Evolutionary conservation across 1,140 invertebrate genomes (phyloP).

Genomic region (Drosophila burlai): DNA sequence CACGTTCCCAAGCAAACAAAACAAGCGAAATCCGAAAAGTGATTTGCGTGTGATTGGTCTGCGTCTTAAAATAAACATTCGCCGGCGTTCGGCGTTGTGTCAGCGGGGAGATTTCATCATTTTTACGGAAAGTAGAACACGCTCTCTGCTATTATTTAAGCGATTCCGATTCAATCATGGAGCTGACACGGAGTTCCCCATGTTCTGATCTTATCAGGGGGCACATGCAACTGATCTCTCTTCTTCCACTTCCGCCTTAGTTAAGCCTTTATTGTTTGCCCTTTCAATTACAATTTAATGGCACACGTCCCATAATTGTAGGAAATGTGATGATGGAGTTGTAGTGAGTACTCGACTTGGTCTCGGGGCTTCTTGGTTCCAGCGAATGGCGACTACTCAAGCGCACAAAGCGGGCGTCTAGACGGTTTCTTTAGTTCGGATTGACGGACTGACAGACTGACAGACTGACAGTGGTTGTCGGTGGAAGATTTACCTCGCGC

Average conservation of each 20-base stretch:
- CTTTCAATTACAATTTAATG: slow-evolving; percentile 30
- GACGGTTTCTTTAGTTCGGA: slow-evolving; percentile 19
- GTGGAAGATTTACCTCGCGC: slow-evolving; percentile 46
- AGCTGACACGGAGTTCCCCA: slow-evolving; percentile 14
- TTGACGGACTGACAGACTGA: slow-evolving; percentile 48
- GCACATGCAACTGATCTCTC: slow-evolving; percentile 43
- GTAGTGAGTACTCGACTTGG: neutral
- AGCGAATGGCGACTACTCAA: slow-evolving; percentile 47
- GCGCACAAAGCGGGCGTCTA: slow-evolving; percentile 45
- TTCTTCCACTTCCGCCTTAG: slow-evolving; percentile 23
- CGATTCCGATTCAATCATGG: slow-evolving; percentile 38
- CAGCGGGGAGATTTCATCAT: slow-evolving; percentile 48
- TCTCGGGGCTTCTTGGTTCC: slow-evolving; percentile 26
- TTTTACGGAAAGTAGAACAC: slow-evolving; percentile 52
- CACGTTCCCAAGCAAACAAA: slow-evolving; percentile 50
- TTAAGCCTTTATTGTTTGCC: slow-evolving; percentile 4
- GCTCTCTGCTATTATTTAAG: slow-evolving; percentile 56
- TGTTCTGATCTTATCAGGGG: slow-evolving; percentile 39
- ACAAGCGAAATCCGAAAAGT: slow-evolving; percentile 11
- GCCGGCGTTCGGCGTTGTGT: slow-evolving; percentile 26
- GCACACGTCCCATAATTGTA: slow-evolving; percentile 10
- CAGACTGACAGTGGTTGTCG: slow-evolving; percentile 30
- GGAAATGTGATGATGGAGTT: slow-evolving; percentile 1
- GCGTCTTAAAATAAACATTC: slow-evolving; percentile 47
- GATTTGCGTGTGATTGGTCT: slow-evolving; percentile 38